phyloP scores from a whole-genome alignment of 2,888 invertebrate species.

The Caenorhabditis afra region DNA sequence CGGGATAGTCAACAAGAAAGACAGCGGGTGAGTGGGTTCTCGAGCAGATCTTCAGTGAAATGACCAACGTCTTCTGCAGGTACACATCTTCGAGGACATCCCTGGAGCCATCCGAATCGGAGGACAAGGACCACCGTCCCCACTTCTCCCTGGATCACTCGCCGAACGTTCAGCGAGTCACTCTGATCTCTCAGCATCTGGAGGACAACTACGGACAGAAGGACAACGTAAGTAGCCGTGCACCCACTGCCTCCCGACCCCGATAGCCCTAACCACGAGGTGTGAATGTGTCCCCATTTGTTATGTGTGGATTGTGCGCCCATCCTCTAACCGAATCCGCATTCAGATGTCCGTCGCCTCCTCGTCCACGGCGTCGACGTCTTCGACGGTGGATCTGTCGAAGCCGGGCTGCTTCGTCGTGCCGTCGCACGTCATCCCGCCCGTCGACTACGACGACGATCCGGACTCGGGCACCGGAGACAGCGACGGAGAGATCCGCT shows the following conservation, averaged over 20 bases:
- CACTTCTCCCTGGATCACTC: conserved; percentile 64
- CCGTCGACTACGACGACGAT: conserved; percentile 78
- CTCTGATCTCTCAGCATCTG: conserved; percentile 78
- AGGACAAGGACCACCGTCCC: conserved; percentile 65
- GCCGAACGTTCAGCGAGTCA: conserved; percentile 73
- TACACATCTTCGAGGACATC: conserved; percentile 81
- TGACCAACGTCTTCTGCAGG: conserved; percentile 56
- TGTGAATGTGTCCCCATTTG: conserved; percentile 52
- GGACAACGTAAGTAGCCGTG: conserved; percentile 66
- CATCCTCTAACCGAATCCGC: conserved; percentile 9
- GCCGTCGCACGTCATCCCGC: conserved; percentile 67
- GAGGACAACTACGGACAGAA: conserved; percentile 77
- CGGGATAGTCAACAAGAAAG: conserved; percentile 78
- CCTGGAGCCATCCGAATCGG: conserved; percentile 80
- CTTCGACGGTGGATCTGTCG: conserved; percentile 49
- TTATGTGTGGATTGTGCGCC: conserved; percentile 41
- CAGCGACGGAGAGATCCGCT: conserved; percentile 72
- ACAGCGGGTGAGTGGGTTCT: conserved; percentile 74
- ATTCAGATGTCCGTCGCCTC: conserved; percentile 76
- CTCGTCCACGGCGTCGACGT: conserved; percentile 62
- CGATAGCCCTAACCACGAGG: conserved; percentile 37
- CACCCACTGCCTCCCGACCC: conserved; percentile 16
- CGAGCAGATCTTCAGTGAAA: neutral
- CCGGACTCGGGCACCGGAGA: conserved; percentile 79
- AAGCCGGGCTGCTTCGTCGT: conserved; percentile 39